Evolutionary conservation across 1,140 invertebrate species (phyloP), one percentile per base, ranked within the genome.

Genomic region (Aphidius ervi): DNA sequence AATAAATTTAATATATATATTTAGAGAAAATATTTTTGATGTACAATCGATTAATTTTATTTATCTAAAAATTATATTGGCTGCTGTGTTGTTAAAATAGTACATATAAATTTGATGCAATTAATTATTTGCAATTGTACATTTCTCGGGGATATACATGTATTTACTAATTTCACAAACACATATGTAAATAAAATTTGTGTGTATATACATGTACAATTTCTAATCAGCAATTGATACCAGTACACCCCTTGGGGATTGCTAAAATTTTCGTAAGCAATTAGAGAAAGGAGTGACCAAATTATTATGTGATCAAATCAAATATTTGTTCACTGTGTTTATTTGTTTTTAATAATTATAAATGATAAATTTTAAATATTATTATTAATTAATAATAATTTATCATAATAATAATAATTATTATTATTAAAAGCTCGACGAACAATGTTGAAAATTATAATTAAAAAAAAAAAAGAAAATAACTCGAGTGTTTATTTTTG

Each of bases 341-440:
- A 31, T 31, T 31, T 31, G 1, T 31, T 31, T 31, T 3, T 31
- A 1, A 31, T 31, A 31, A 31, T 31, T 31, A 37, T 5, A 40
- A 52, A 37, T 45, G 3, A 45, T 10, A 45, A 7, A 45, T 9
- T 9, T 45, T 5, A 45, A 7, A 45, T 45, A 45, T 45, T 10
- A 9, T 9, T 45, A 5, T n/a, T 4, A 31, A 31, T 3, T 31
- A 31, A 31, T 31, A 31, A 31, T 31, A 16, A 16, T 16, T 16
- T 16, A 16, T 31, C 2, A 31, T 3, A 37, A 20, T 16, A 40
- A 23, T 16, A 23, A 8, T 47, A 20, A 57, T 46, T 23, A 55
- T 23, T 23, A 60, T n/a, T 41, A 31, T 49, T 49, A 61, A 61
- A 61, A 56, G 53, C 49, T 42, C 43, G 56, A 49, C 56, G 53